A percentile compares a stretch with the other conserved stretches of the same genome.
Conservation (phyloP, 1,140 invertebrate species). For the Rhynchophorus ferrugineus region DNA sequence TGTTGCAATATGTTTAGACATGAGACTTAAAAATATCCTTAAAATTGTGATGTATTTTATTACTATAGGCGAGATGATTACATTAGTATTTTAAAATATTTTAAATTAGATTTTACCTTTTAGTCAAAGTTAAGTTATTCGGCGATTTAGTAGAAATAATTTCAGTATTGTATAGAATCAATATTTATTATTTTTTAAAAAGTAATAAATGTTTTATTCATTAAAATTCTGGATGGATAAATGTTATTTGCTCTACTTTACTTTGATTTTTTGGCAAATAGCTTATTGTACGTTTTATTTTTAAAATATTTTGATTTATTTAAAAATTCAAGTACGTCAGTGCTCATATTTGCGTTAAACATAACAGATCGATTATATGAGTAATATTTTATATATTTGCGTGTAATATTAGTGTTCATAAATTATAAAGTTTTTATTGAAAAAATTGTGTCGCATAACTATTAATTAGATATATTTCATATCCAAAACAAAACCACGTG, state of each 20-base stretch:
- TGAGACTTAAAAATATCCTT: not conserved
- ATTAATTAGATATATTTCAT: too few relatives aligned
- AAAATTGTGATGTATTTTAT: not conserved
- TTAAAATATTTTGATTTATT: constrained; percentile 22
- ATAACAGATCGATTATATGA: not conserved
- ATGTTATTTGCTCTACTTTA: constrained; percentile 16
- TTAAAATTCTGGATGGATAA: not conserved
- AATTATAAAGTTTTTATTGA: too few relatives aligned
- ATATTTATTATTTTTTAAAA: too few relatives aligned
- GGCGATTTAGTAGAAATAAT: too few relatives aligned
- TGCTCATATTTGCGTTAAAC: constrained; percentile 19
- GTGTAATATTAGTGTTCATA: too few relatives aligned
- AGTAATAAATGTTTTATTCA: too few relatives aligned
- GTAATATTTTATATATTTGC: not conserved
- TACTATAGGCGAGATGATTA: too few relatives aligned
- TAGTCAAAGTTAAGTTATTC: too few relatives aligned
- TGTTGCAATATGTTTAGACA: constrained; percentile 5
- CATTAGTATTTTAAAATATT: not conserved
- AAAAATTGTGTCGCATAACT: too few relatives aligned
- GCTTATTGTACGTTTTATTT: constrained; percentile 17
- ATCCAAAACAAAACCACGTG: too few relatives aligned
- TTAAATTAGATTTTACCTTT: too few relatives aligned
- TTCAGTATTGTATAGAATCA: too few relatives aligned
- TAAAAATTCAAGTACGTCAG: constrained; percentile 22
- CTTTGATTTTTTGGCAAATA: constrained; percentile 20